Percentiles rank a stretch among this genome's conserved stretches.
These are phyloP conservation scores for Cyclopterus lumpus DNA, from an alignment of 2,797 vertebrate species.

Conservation along the genomic window DNA sequence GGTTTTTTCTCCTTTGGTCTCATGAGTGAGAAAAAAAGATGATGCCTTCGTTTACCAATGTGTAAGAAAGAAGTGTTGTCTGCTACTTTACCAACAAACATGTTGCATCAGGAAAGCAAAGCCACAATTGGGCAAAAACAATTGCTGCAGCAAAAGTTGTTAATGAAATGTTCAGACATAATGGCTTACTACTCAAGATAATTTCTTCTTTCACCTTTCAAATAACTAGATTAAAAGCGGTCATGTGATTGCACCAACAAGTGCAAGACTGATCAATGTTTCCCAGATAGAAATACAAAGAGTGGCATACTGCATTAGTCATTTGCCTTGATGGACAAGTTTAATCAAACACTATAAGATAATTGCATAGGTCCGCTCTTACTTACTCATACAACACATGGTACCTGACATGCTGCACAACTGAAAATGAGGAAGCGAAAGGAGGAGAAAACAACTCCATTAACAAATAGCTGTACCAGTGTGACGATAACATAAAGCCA, in stretches of 20 bases:
- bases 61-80: background rate
- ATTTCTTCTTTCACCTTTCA: background rate
- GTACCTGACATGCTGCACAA: conserved; percentile 10
- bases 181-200: background rate
- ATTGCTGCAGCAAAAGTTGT: background rate
- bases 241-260: background rate
- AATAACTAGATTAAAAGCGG: conserved; percentile 1
- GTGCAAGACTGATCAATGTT: background rate
- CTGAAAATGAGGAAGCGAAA: conserved; percentile 47
- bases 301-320: background rate
- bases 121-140: background rate
- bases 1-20: background rate
- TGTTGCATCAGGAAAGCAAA: background rate
- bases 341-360: background rate
- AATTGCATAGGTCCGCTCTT: background rate
- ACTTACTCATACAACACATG: background rate
- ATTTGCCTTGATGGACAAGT: background rate
- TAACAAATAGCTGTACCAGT: background rate
- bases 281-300: conserved; percentile 3
- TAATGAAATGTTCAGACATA: background rate
- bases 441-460: background rate
- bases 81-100: background rate
- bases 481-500: background rate
- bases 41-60: background rate
- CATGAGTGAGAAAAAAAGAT: background rate